Evolutionary conservation across 2,797 vertebrate genomes (phyloP), one percentile per base, ranked within the genome.

Genomic region (Gymnoscopelus microlampas): DNA sequence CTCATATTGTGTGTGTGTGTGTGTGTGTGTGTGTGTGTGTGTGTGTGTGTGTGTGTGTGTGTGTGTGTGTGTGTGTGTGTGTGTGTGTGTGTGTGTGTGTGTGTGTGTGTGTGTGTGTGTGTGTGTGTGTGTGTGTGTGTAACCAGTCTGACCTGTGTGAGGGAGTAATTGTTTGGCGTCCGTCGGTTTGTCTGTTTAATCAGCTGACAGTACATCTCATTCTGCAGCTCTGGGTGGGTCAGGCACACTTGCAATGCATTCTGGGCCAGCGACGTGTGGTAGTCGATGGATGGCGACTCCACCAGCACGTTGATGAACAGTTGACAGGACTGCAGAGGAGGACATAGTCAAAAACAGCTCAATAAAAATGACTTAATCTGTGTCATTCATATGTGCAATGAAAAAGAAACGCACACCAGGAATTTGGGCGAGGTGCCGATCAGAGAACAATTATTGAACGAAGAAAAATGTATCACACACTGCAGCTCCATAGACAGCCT

Each of bases 241-340:
- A 99, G 90, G 87, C 97, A 98, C 83, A 99, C 96, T 82, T 98
- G 97, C 85, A 99, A 80, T 1, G 96, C 96, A 2, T 95, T 97
- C 94, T 98, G 97, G 68, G 96, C 96, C 87, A 99, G 89, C 0
- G 97, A 98, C 55, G 97, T 96, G 0, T 98, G 97, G 88, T 98
- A 98, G 85, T 99, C 97, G 48, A 98, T 89, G 0, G 96, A 98
- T 2, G 97, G 89, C 0, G 96, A 96, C 86, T 98, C 97, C 49
- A 96, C 95, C 4, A 97, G 94, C 71, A 98, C 96, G 0, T 97
- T 98, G 91, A 98, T 98, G 91, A 99, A 99, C 76, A 99, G 94
- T 90, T 99, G 97, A 85, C 97, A 99, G 62, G 96, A 97, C 97
- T 99, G 88, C 3, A 39, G 65, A 64, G 23, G 64, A 63, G 66